Evolutionary conservation across 1,140 invertebrate genomes (phyloP).

Genomic region (Agrypnia vestita): DNA sequence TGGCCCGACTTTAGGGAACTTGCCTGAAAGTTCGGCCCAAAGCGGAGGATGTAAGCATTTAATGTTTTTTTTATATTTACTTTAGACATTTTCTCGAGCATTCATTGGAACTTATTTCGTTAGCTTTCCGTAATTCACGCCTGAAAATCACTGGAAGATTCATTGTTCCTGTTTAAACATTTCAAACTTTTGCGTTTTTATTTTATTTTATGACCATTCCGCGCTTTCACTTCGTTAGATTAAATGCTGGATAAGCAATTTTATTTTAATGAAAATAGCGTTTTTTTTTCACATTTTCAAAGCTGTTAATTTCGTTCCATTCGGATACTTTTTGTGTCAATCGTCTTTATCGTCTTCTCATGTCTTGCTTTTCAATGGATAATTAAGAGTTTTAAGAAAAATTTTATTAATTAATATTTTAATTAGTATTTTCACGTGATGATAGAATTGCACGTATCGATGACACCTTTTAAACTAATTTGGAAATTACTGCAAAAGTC

Average conservation of each 20-base stretch:
- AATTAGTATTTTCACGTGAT: too few relatives aligned
- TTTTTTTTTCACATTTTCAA: too few relatives aligned
- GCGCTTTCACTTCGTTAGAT: neutral
- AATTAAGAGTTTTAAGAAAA: too few relatives aligned
- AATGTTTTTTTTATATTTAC: constrained; percentile 3
- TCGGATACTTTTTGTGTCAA: too few relatives aligned
- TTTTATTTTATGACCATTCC: neutral
- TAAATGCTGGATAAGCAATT: neutral
- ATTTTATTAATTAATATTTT: too few relatives aligned
- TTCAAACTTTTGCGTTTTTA: neutral
- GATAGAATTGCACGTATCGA: too few relatives aligned
- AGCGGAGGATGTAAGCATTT: neutral
- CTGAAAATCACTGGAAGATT: constrained; percentile 1
- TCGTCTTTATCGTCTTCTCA: too few relatives aligned
- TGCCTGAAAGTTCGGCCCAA: neutral
- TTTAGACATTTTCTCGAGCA: neutral
- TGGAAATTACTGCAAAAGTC: too few relatives aligned
- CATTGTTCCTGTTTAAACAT: neutral
- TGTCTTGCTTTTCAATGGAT: too few relatives aligned
- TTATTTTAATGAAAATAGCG: neutral
- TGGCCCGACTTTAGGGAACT: neutral
- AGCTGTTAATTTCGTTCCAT: too few relatives aligned
- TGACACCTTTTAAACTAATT: too few relatives aligned
- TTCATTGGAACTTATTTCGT: neutral
- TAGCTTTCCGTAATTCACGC: neutral